Evolutionary conservation across 2,797 vertebrate genomes (phyloP), one percentile per base, ranked within the genome.

Genomic region (Pseudopleuronectes americanus): DNA sequence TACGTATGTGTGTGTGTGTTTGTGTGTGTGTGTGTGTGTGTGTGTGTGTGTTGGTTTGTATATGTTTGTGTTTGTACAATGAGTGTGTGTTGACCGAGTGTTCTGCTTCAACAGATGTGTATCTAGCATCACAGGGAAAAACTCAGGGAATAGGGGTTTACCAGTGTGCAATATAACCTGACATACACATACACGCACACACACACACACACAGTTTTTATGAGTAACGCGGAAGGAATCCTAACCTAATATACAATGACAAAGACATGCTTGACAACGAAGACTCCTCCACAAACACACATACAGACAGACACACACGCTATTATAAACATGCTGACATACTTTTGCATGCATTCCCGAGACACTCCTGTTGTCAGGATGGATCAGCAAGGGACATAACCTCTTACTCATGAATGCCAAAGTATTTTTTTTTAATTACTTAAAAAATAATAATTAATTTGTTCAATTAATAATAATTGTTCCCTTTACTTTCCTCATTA

Each of bases 71-170:
- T 21, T 26, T 56, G 59, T 76, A 53, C 16, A 63, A 9, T 33
- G 60, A 65, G 22, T 57, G 47, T 64, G 21, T 68, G 26, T 6
- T 62, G 43, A 23, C 31, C 10, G 56, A 43, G 47, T 5, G 23
- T 55, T 9, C 16, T 57, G 48, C 70, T 70, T 77, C 72, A 80
- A 79, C 77, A 85, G 70, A 64, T 85, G 80, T 75, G 70, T 79
- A 33, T 79, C 62, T 73, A 66, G 77, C 63, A 78, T 77, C 61
- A 54, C 24, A 54, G 26, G 57, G 66, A 81, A 69, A 74, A 67
- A 21, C 22, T 68, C 21, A 65, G 69, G 77, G 78, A 87, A 88
- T 87, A 84, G 53, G 68, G 76, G 73, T 86, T 79, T 77, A 84
- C 47, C 57, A n/a, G 19, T 63, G 43, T 66, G 65, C 38, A 79